phyloP scores from a whole-genome alignment of 2,797 vertebrate species.

The Podarcis lilfordi region DNA sequence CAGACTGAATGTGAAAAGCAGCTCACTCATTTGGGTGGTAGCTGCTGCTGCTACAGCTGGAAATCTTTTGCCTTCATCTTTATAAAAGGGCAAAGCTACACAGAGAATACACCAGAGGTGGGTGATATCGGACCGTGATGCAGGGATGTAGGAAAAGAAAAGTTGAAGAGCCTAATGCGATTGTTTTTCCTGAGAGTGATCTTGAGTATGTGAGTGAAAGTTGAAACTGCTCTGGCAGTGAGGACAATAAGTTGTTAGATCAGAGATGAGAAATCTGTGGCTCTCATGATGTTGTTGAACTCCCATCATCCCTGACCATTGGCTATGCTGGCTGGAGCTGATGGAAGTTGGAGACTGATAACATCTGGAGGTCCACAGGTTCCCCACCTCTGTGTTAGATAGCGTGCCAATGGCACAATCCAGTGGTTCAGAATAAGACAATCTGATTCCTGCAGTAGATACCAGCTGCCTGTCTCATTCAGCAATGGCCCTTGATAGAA shows the following conservation, averaged over 20 bases:
- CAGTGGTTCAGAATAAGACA: not conserved
- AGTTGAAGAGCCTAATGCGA: not conserved
- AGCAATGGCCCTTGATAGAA: not conserved
- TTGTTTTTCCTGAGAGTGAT: not conserved
- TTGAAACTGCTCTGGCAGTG: not conserved
- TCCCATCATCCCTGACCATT: too few species aligned
- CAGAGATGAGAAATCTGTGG: not conserved
- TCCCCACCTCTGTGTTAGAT: not conserved
- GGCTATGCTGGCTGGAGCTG: too few species aligned
- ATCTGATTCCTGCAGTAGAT: not conserved
- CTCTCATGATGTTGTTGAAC: too few species aligned
- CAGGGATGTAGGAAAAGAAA: not conserved
- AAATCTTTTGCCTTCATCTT: not conserved
- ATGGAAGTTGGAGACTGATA: too few species aligned
- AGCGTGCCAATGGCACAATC: not conserved
- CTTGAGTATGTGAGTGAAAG: not conserved
- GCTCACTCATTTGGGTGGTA: not conserved
- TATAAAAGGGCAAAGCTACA: not conserved
- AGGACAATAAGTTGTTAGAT: not conserved
- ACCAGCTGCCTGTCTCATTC: too few species aligned
- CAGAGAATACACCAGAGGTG: not conserved
- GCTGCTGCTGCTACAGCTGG: not conserved
- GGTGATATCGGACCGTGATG: not conserved
- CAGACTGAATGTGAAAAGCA: not conserved
- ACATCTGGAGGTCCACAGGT: not conserved